Evolutionary conservation across 1,140 invertebrate genomes (phyloP).

Genomic region (Drosophila lowei): DNA sequence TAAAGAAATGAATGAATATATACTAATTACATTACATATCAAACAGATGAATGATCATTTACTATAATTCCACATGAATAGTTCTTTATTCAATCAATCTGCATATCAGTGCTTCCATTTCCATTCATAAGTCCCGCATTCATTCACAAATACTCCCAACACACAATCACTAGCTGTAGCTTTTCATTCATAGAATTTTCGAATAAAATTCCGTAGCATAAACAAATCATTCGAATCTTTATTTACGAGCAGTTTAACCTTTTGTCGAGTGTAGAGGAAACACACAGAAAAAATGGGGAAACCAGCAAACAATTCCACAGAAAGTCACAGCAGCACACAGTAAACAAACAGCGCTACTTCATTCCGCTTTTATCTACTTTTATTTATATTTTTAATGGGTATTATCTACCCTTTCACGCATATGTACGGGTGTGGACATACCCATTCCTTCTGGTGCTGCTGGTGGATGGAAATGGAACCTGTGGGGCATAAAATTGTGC

Average conservation of each 20-base stretch:
- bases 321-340: constrained; percentile 9
- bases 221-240: constrained; percentile 27
- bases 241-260: constrained; percentile 23
- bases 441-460: constrained; percentile 11
- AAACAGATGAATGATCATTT: too few species aligned
- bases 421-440: neutral
- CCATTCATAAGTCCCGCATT: too few species aligned
- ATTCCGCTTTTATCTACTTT: constrained; percentile 21
- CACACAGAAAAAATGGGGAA: neutral
- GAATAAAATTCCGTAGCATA: constrained; percentile 1
- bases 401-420: constrained; percentile 17
- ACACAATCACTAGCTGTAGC: too few species aligned
- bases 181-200: constrained; percentile 18
- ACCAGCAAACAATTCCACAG: neutral
- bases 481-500: constrained; percentile 54
- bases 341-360: constrained; percentile 5
- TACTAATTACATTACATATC: too few species aligned
- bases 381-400: constrained; percentile 25
- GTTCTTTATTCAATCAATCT: too few species aligned
- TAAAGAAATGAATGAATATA: too few species aligned
- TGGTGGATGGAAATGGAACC: constrained; percentile 34
- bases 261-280: constrained; percentile 8
- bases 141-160: too few species aligned
- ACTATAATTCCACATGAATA: too few species aligned
- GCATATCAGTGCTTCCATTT: too few species aligned